A percentile compares a stretch with the other conserved stretches of the same genome.
These are phyloP conservation scores for Jordanella pulchra DNA, from an alignment of 2,797 vertebrate genomes.

Conservation along the genomic window DNA sequence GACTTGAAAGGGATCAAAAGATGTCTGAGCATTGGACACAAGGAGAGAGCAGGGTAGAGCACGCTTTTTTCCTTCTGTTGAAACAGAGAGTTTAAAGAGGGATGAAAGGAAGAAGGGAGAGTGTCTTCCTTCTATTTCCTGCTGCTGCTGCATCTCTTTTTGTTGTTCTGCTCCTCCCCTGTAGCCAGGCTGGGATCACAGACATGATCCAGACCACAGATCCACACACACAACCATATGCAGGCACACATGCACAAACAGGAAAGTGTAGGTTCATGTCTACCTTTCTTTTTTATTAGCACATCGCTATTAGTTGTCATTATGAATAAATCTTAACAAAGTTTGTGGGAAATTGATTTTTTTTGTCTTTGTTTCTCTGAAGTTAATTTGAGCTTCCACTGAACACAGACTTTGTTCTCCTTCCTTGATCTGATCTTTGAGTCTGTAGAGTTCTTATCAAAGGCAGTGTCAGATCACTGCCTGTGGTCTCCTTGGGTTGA, in stretches of 20 bases:
- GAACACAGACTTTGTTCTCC: neutral
- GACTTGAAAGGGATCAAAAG: conserved; percentile 79
- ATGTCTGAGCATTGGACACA: conserved; percentile 43
- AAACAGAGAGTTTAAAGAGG: conserved; percentile 74
- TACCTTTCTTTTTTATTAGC: neutral
- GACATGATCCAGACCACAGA: conserved; percentile 35
- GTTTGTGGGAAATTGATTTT: neutral
- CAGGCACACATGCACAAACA: neutral
- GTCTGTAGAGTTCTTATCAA: conserved; percentile 3
- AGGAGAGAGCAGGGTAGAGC: conserved; percentile 6
- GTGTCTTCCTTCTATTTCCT: conserved; percentile 65
- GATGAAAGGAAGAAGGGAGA: conserved; percentile 69
- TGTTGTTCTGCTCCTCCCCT: conserved; percentile 54
- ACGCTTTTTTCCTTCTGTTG: conserved; percentile 41
- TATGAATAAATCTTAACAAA: neutral
- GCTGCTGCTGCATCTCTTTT: conserved; percentile 47
- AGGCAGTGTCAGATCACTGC: conserved; percentile 17
- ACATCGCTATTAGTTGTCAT: neutral
- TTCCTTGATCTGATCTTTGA: conserved; percentile 1
- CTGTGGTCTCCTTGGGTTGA: conserved; percentile 17
- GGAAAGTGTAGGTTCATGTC: neutral
- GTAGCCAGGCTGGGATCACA: conserved; percentile 71
- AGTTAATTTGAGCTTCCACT: conserved; percentile 11
- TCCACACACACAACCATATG: neutral
- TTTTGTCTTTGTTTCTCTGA: neutral